Percentiles rank a stretch among this genome's conserved stretches.
phyloP scores from a whole-genome alignment of 2,888 invertebrate genomes.

The Lepidocyrtinus sp. region DNA sequence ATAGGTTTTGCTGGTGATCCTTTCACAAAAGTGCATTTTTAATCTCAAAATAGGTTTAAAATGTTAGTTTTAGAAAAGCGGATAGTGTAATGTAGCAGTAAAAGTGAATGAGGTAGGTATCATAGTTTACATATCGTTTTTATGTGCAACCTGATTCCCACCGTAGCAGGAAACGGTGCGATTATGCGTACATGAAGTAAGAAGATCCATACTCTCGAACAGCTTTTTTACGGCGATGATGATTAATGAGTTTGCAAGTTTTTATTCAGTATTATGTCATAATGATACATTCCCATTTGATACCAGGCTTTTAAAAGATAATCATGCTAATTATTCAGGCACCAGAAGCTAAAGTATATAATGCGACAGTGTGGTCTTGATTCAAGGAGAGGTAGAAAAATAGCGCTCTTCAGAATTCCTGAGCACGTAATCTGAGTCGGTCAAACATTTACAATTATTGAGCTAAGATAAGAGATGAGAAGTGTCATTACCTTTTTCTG shows the following conservation, averaged over 20 bases:
- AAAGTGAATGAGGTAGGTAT: neutral
- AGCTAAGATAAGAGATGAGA: neutral
- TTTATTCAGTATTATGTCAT: neutral
- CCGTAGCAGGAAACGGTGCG: conserved; percentile 38
- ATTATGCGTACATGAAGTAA: neutral
- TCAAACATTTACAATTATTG: neutral
- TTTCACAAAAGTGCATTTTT: neutral
- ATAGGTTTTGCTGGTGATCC: too few relatives aligned
- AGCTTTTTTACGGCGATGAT: conserved; percentile 7
- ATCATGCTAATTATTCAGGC: conserved; percentile 7
- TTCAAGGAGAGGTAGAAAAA: neutral
- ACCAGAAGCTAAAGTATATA: neutral
- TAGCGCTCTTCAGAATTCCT: neutral
- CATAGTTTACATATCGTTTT: neutral
- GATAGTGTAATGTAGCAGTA: neutral
- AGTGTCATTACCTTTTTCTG: neutral
- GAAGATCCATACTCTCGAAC: conserved; percentile 6
- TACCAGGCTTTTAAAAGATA: conserved; percentile 11
- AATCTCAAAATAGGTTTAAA: neutral
- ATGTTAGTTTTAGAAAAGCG: neutral
- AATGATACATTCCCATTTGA: conserved; percentile 21
- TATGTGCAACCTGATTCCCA: conserved; percentile 44
- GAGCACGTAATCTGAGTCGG: neutral
- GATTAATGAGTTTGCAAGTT: neutral
- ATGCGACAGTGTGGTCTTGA: neutral